Evolutionary conservation across 2,797 vertebrate genomes (phyloP).

Genomic region (Antennarius maculatus): DNA sequence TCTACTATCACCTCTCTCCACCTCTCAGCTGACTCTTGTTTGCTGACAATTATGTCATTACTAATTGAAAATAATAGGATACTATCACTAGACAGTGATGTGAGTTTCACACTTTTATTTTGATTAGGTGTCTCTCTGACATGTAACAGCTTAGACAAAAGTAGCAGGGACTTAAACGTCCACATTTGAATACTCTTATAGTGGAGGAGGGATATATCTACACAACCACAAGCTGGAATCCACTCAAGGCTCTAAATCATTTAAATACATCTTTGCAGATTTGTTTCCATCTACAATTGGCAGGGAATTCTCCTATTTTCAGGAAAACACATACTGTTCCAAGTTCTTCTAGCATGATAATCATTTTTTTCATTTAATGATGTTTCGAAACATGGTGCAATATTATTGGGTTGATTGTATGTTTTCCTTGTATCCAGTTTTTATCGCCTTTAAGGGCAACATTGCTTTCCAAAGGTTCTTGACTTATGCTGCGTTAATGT

Average conservation of each 20-base stretch:
- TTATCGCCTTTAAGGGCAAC: slow-evolving; percentile 5
- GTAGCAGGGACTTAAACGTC: slow-evolving; percentile 42
- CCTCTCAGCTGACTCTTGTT: slow-evolving; percentile 8
- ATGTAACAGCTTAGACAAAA: slow-evolving; percentile 42
- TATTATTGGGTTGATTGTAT: background rate
- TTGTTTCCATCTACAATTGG: slow-evolving; percentile 38
- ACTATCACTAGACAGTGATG: slow-evolving; percentile 9
- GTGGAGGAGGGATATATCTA: slow-evolving; percentile 42
- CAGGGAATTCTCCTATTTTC: slow-evolving; percentile 4
- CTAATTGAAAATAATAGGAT: background rate
- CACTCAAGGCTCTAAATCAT: slow-evolving; percentile 31
- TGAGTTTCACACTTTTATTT: slow-evolving; percentile 53
- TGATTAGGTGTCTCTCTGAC: slow-evolving; percentile 40
- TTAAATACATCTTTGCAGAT: slow-evolving; percentile 32
- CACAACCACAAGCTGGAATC: slow-evolving; percentile 55
- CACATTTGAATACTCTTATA: slow-evolving; percentile 63
- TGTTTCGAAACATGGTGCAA: background rate
- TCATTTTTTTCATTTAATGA: background rate
- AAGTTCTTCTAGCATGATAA: slow-evolving; percentile 2
- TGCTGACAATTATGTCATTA: slow-evolving; percentile 8
- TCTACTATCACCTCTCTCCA: slow-evolving; percentile 12
- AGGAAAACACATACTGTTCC: slow-evolving; percentile 14
- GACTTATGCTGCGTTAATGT: slow-evolving; percentile 53
- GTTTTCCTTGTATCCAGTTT: background rate
- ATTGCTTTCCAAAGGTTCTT: slow-evolving; percentile 28